Evolutionary conservation across 2,797 vertebrate genomes (phyloP), one percentile per base, ranked within the genome.

Genomic region (Sebastes goodei): DNA sequence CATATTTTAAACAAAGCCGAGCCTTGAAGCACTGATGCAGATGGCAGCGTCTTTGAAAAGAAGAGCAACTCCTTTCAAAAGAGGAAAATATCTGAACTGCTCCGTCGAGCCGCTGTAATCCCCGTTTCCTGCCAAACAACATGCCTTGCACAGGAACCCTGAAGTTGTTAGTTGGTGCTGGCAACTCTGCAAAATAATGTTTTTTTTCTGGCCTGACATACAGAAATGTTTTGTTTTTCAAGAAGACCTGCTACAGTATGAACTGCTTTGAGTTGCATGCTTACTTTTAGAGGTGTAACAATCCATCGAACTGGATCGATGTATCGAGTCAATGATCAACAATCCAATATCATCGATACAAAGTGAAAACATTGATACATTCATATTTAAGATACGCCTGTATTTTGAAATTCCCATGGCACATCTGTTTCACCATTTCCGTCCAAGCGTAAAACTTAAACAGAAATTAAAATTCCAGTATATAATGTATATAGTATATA

Each of bases 111-210:
- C 70, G 27, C 32, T 46, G 69, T 87, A 90, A 93, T 90, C 89
- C 81, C 79, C 53, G 84, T 81, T 90, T 90, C 90, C 89, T 91
- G 92, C 80, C 86, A 91, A 92, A 90, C 85, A 87, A 89, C 85
- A 84, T 84, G 82, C 78, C 61, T 68, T 46, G 53, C 73, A 68
- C 68, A 91, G 82, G 83, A 92, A 90, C 81, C 80, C 72, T 86
- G 32, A 86, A 56, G 78, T 53, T 52, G 55, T 57, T 66, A 69
- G 63, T 46, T 11, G 3, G 25, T 65, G 42, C 42, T 70, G 29
- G 82, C 38, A 84, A 60, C 20, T 33, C 20, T 30, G 14, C 49
- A 80, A 71, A 78, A 70, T 29, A 53, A 32, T 46, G 17, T 4
- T 42, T 66, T 38, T 64, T 52, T 72, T 61, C 53, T 62, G 56